phyloP scores from a whole-genome alignment of 1,140 invertebrate species.

The Paraescarpia echinospica region DNA sequence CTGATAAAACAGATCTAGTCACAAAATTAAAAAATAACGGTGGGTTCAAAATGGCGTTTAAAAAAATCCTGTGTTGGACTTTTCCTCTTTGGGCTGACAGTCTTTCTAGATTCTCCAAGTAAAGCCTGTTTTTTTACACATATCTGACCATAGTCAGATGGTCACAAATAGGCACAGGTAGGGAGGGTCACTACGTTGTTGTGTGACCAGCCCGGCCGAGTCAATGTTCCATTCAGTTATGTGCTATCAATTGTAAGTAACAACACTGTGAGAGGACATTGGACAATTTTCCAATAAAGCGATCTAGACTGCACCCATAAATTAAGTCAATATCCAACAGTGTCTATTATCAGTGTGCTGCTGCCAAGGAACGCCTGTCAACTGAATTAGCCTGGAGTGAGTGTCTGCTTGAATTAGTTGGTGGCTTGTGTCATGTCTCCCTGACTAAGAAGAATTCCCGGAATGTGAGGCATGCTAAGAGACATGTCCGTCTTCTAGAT shows the following conservation, averaged over 20 bases:
- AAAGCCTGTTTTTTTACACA: neutral
- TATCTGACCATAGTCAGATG: neutral
- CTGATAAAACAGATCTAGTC: no score
- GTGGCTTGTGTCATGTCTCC: neutral
- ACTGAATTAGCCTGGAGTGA: neutral
- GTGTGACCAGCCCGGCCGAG: neutral
- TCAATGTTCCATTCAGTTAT: neutral
- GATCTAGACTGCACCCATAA: neutral
- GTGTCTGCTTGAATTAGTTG: neutral
- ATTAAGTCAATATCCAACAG: neutral
- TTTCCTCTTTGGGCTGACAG: neutral
- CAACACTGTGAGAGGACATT: neutral
- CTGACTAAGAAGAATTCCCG: neutral
- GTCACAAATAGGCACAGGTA: neutral
- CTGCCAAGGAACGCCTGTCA: neutral
- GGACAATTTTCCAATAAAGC: neutral
- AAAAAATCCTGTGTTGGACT: neutral
- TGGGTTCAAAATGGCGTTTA: no score
- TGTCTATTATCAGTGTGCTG: neutral
- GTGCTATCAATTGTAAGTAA: neutral
- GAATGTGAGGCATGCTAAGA: neutral
- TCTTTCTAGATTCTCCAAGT: neutral
- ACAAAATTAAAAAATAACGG: no score
- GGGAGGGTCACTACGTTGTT: neutral
- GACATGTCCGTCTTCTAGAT: neutral